A percentile compares a stretch with the other conserved stretches of the same genome.
Evolutionary conservation across 2,113 vertebrate species (phyloP).

Genomic region (Chloropsis cyanopogon): DNA sequence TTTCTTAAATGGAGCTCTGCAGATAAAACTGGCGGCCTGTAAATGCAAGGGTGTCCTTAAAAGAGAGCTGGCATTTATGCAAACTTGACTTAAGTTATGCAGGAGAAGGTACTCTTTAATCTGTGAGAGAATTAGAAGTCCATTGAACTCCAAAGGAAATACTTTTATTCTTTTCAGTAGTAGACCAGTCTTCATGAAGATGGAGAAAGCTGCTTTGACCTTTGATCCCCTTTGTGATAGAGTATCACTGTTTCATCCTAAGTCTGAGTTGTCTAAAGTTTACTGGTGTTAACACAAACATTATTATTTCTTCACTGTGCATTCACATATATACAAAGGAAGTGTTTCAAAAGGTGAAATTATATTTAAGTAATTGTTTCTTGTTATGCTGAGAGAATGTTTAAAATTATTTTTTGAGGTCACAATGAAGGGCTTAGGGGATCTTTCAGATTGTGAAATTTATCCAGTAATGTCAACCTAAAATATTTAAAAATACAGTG

Average conservation of each 20-base stretch:
- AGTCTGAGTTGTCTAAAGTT: neutral
- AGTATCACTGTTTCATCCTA: neutral
- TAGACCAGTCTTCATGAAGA: neutral
- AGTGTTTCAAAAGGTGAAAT: neutral
- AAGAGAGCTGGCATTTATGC: slow-evolving; percentile 1
- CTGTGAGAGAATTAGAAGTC: neutral
- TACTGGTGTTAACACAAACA: neutral
- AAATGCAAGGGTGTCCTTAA: neutral
- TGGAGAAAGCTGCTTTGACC: slow-evolving; percentile 23
- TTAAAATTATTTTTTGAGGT: neutral
- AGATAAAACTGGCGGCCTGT: neutral
- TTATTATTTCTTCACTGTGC: neutral
- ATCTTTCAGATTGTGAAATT: neutral
- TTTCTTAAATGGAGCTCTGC: neutral
- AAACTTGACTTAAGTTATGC: neutral
- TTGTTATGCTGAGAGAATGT: neutral
- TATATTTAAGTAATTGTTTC: neutral
- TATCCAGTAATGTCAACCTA: neutral
- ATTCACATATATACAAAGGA: neutral
- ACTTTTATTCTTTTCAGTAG: neutral
- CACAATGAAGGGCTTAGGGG: neutral
- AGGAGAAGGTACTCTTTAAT: slow-evolving; percentile 9
- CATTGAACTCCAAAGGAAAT: neutral
- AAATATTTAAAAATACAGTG: neutral
- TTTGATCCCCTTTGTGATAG: neutral